Percentiles rank a stretch among this genome's conserved stretches.
These are phyloP conservation scores for Campodea augens DNA, from an alignment of 1,140 invertebrate species.

Conservation along the genomic window DNA sequence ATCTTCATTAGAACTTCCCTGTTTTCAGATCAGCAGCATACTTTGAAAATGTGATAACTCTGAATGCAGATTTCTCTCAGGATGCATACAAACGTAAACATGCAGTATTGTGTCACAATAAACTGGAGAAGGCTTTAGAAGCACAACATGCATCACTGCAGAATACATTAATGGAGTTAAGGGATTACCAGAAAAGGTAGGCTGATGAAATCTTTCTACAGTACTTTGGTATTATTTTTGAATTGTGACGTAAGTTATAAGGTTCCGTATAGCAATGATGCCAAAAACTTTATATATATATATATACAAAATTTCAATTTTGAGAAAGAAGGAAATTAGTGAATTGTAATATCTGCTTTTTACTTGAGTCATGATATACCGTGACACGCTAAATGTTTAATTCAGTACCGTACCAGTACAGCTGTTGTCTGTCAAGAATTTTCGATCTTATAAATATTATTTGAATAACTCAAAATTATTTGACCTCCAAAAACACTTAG, in stretches of 20 bases:
- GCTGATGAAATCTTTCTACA: slow-evolving; percentile 18
- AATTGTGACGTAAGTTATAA: slow-evolving; percentile 11
- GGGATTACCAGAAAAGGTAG: slow-evolving; percentile 43
- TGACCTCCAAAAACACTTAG: too few species aligned
- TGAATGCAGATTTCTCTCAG: slow-evolving; percentile 35
- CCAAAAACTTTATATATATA: background rate
- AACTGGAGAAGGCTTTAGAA: slow-evolving; percentile 40
- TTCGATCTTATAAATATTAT: too few species aligned
- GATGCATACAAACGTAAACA: slow-evolving; percentile 37
- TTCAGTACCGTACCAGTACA: too few species aligned
- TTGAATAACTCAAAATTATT: too few species aligned
- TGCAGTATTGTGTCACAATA: slow-evolving; percentile 45
- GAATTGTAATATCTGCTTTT: too few species aligned
- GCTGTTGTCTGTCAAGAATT: too few species aligned
- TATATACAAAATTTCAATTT: too few species aligned
- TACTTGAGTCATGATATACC: too few species aligned
- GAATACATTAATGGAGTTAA: slow-evolving; percentile 38
- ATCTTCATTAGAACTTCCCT: too few species aligned
- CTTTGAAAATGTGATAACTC: slow-evolving; percentile 47
- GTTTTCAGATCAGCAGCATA: slow-evolving; percentile 34
- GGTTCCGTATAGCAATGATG: slow-evolving; percentile 10
- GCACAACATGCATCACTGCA: slow-evolving; percentile 43
- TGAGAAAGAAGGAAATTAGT: too few species aligned
- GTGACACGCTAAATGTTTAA: too few species aligned
- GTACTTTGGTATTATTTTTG: slow-evolving; percentile 5